Conservation (phyloP, 2,888 invertebrate species). For the Masnerella sp. region DNA sequence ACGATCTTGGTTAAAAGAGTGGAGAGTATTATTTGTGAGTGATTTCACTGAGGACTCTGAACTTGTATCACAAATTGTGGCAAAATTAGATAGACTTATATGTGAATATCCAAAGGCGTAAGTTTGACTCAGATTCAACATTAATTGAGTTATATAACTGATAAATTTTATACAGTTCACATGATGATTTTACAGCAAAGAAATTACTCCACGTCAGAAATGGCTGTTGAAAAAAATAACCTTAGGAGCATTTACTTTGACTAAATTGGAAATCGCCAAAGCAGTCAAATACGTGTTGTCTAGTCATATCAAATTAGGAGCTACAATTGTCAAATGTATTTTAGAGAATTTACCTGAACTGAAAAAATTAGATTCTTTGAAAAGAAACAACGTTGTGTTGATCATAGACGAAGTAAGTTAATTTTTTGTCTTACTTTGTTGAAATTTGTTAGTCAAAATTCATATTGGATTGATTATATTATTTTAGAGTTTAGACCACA, state of each 20-base stretch:
- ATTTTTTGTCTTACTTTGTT: neutral
- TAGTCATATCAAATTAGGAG: conserved; percentile 68
- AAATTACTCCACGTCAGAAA: conserved; percentile 69
- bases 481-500: conserved; percentile 83
- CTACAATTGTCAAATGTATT: conserved; percentile 71
- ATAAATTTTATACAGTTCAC: neutral
- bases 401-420: conserved; percentile 83
- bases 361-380: conserved; percentile 76
- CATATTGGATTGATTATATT: conserved; percentile 42
- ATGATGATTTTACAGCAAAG: conserved; percentile 55
- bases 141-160: neutral
- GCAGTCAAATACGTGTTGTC: conserved; percentile 76
- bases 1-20: conserved; percentile 82
- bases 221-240: conserved; percentile 78
- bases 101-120: conserved; percentile 69
- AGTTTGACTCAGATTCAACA: conserved; percentile 17
- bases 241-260: conserved; percentile 74
- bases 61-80: conserved; percentile 77
- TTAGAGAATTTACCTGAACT: conserved; percentile 64
- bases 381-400: conserved; percentile 82
- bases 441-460: too few relatives aligned
- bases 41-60: conserved; percentile 78
- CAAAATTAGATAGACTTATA: conserved; percentile 79
- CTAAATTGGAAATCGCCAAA: conserved; percentile 75
- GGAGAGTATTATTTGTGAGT: conserved; percentile 82